phyloP scores from a whole-genome alignment of 2,797 vertebrate genomes.

The Cheirogaleus major region DNA sequence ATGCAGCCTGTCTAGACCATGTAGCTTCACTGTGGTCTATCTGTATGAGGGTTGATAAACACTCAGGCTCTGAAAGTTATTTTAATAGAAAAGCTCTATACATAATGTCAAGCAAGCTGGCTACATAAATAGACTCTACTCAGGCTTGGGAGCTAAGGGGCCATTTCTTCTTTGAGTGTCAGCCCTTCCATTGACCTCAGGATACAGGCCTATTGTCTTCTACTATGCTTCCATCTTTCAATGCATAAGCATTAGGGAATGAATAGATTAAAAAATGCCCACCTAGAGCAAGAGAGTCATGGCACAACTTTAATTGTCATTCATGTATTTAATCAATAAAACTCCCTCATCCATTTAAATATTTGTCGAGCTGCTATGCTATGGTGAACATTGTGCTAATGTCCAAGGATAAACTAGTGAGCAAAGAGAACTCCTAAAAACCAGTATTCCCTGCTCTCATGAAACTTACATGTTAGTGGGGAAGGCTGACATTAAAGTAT shows the following conservation, averaged over 20 bases:
- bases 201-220: not conserved
- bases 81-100: not conserved
- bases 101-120: not conserved
- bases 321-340: conserved; percentile 1
- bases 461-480: not conserved
- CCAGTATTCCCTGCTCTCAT: not conserved
- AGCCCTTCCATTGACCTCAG: not conserved
- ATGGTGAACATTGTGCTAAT: not conserved
- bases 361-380: not conserved
- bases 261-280: not conserved
- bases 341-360: not conserved
- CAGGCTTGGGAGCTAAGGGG: not conserved
- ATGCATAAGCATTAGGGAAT: not conserved
- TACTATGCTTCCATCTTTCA: not conserved
- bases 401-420: not conserved
- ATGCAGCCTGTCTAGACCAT: not conserved
- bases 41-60: not conserved
- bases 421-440: not conserved
- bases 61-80: not conserved
- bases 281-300: not conserved
- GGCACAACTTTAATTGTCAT: not conserved
- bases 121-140: not conserved
- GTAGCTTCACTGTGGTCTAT: not conserved
- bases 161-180: not conserved
- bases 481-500: not conserved